phyloP scores from a whole-genome alignment of 2,888 invertebrate genomes.

The Aspidiotus destructor region DNA sequence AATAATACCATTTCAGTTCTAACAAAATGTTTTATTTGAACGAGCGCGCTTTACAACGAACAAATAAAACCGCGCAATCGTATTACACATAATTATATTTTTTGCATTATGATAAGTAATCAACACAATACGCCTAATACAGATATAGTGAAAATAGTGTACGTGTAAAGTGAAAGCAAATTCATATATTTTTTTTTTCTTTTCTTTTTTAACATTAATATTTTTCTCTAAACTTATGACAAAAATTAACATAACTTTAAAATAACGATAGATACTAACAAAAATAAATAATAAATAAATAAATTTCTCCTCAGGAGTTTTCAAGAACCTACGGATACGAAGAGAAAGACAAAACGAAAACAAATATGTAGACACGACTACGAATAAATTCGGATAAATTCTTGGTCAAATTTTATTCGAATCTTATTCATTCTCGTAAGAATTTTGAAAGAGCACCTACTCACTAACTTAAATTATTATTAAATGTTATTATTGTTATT shows the following conservation, averaged over 20 bases:
- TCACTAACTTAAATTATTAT: constrained; percentile 15
- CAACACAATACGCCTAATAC: background rate
- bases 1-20: background rate
- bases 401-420: background rate
- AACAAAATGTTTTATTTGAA: constrained; percentile 9
- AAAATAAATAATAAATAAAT: constrained; percentile 2
- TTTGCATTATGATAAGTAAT: constrained; percentile 14
- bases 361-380: no score
- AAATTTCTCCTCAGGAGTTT: background rate
- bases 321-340: background rate
- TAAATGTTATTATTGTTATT: background rate
- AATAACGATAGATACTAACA: background rate
- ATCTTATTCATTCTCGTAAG: constrained; percentile 6
- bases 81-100: constrained; percentile 4
- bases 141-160: constrained; percentile 17
- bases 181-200: background rate
- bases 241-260: constrained; percentile 1
- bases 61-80: background rate
- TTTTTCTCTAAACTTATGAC: background rate
- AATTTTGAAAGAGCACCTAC: constrained; percentile 15
- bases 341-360: background rate
- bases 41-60: constrained; percentile 20
- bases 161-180: constrained; percentile 13
- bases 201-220: background rate
- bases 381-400: background rate